Evolutionary conservation across 1,140 invertebrate genomes (phyloP), one percentile per base, ranked within the genome.

Genomic region (Aphelenchoides besseyi): DNA sequence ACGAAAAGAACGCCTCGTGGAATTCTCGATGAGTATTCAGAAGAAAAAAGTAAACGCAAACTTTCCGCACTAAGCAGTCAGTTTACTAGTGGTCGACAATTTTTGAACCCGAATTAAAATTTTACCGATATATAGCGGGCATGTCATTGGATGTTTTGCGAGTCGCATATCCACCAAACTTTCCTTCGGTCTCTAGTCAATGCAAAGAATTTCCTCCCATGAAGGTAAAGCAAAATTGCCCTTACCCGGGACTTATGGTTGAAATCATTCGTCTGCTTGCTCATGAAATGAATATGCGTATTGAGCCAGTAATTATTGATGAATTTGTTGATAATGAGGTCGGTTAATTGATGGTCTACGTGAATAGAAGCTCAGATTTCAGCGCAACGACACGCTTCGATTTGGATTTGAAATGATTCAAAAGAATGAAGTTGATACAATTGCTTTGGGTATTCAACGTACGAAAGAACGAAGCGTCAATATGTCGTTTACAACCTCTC

Each of bases 201-300:
- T 66, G 63, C 3, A 29, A 12, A 8, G 16, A 23, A 53, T 66
- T 66, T 53, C 63, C 63, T 16, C 16, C 63, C 12, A 2, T 66
- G 16, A 33, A 37, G 32, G 63, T 35, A 18, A 55, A 9, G 2
- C 16, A 3, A 30, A 66, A 41, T 9, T 66, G 36, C 30, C 63
- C 30, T 18, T 32, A 23, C 32, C 63, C 63, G 63, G 63, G 63
- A 12, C n/a, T 32, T 12, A 32, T 66, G 32, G 16, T 35, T n/a
- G 63, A 66, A 37, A 37, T 66, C 16, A 66, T 66, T 23, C 12
- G 36, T 30, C 30, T 66, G 3, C 12, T 66, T 35, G 63, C 63
- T 32, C 9, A 53, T 32, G 30, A 37, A 12, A 33, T 66, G 3
- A 66, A 66, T 35, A 26, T 53, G 32, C n/a, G 16, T 2, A 37